Evolutionary conservation across 2,888 invertebrate genomes (phyloP), one percentile per base, ranked within the genome.

Genomic region (Plebejus argus): DNA sequence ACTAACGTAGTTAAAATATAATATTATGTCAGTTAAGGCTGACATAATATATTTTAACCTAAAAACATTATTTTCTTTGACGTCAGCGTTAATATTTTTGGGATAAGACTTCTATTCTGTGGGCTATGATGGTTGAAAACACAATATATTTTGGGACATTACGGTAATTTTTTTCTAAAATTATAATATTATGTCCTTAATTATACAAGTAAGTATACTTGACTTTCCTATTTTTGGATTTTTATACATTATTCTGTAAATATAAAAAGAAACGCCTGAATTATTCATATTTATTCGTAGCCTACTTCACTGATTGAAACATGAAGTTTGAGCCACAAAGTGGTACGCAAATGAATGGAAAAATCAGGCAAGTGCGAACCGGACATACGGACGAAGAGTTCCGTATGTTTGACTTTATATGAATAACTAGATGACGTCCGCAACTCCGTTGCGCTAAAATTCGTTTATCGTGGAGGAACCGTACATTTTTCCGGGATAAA

Each of bases 251-350:
- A 23, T 61, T 12, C 23, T 20, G 20, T 28, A 28, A 66, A 12
- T 12, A 66, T 66, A 66, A 12, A 28, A 28, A 61, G 23, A 72
- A 45, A 12, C 45, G 20, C 28, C 12, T 28, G 20, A 66, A 66
- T 66, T 66, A 66, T 66, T 66, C 66, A 28, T 88, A 87, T 89
- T 86, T 90, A 85, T 87, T 89, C 89, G 90, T 88, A 82, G 84
- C 80, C 78, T 78, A 71, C 80, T 66, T 66, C 15, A 28, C 66
- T 12, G 28, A 66, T 66, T 28, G 66, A 66, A 33, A 66, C 66
- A 66, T 61, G 61, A 61, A 61, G 61, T 66, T 66, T 33, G 33
- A 66, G 28, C 23, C 12, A 28, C 20, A 66, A 66, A 39, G 49
- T 12, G 28, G 28, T 53, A 53, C 45, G 53, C 74, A 49, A 74